Evolutionary conservation across 1,140 invertebrate species (phyloP).

Genomic region (Parasteatoda tepidariorum): DNA sequence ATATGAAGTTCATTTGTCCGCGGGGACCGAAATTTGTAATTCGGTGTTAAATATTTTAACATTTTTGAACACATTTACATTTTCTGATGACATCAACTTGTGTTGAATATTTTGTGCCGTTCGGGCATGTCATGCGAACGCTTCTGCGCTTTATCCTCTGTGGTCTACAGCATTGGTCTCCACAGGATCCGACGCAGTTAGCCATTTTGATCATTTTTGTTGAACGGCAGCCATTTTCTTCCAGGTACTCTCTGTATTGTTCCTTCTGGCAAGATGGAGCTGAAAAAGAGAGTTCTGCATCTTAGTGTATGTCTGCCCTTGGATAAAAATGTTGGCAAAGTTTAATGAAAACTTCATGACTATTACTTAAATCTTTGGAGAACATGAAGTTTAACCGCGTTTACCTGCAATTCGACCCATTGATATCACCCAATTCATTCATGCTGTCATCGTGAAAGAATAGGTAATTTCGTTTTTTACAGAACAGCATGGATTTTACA

Average conservation of each 20-base stretch:
- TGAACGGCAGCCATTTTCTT: slow-evolving; percentile 88
- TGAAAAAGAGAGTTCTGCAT: slow-evolving; percentile 65
- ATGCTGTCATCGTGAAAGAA: too few species aligned
- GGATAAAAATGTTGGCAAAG: too few species aligned
- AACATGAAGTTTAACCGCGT: too few species aligned
- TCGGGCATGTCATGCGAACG: slow-evolving; percentile 91
- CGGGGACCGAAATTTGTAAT: background rate
- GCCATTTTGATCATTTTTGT: slow-evolving; percentile 89
- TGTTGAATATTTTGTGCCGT: slow-evolving; percentile 93
- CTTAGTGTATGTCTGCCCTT: slow-evolving; percentile 48
- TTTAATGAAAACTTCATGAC: too few species aligned
- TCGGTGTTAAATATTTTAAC: slow-evolving; percentile 57
- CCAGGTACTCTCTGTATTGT: slow-evolving; percentile 88
- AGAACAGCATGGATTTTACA: too few species aligned
- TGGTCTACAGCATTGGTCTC: slow-evolving; percentile 84
- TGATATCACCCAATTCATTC: too few species aligned
- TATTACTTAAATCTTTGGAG: too few species aligned
- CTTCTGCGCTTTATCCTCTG: slow-evolving; percentile 91
- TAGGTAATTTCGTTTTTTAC: too few species aligned
- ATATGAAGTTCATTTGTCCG: background rate
- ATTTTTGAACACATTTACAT: slow-evolving; percentile 73
- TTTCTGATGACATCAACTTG: slow-evolving; percentile 96
- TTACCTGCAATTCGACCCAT: too few species aligned
- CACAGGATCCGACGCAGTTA: slow-evolving; percentile 80
- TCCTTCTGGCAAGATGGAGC: slow-evolving; percentile 88